Percentiles rank a stretch among this genome's conserved stretches.
Conservation (phyloP, 2,113 vertebrate species). For the Dinomys branickii region DNA sequence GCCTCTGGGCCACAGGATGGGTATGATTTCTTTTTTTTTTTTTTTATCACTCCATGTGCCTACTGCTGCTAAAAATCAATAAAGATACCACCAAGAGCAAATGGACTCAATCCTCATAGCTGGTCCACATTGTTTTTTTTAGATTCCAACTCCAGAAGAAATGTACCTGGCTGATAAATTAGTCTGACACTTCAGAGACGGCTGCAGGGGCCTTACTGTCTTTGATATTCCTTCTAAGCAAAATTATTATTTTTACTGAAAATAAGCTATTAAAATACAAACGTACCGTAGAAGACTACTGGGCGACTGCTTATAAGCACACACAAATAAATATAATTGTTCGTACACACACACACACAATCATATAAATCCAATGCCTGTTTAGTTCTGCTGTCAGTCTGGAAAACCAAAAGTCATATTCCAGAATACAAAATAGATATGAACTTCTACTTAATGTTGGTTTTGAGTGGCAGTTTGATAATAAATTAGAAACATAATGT, state of each 20-base stretch:
- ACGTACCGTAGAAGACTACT: neutral
- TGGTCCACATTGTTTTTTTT: neutral
- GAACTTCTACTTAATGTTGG: neutral
- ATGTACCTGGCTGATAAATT: neutral
- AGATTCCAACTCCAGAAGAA: neutral
- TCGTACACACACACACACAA: neutral
- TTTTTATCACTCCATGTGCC: neutral
- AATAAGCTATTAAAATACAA: neutral
- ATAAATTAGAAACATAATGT: neutral
- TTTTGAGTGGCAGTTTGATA: neutral
- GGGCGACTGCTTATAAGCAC: neutral
- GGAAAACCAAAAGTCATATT: neutral
- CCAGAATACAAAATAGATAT: neutral
- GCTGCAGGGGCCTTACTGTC: neutral
- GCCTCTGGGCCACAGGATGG: neutral
- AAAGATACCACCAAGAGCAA: neutral
- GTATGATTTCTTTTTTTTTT: neutral
- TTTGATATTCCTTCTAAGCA: neutral
- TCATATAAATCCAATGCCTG: fast-evolving
- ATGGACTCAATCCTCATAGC: neutral
- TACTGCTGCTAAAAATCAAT: neutral
- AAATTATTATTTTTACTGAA: neutral
- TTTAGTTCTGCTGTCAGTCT: neutral
- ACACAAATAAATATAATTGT: neutral
- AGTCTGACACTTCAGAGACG: neutral